Conservation (phyloP, 2,797 vertebrate species). For the Pipistrellus kuhlii region DNA sequence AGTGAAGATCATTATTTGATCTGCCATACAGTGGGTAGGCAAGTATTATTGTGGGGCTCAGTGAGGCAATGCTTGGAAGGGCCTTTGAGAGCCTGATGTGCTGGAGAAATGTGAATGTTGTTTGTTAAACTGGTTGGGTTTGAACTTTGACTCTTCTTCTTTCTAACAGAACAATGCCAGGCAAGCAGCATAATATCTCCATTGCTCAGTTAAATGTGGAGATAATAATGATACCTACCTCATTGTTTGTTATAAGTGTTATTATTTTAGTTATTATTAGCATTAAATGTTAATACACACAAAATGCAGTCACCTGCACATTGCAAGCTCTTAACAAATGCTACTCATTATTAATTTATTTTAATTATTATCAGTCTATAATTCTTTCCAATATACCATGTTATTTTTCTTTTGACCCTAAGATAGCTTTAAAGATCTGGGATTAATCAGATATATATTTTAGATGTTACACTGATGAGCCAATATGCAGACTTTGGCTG, state of each 20-base stretch:
- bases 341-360: slow-evolving; percentile 1
- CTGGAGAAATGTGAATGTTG: not conserved
- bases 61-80: not conserved
- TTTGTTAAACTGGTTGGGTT: not conserved
- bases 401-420: not conserved
- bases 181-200: not conserved
- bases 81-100: not conserved
- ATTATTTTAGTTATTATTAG: not conserved
- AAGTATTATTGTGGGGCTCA: not conserved
- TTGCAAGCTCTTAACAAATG: not conserved
- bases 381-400: not conserved
- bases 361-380: not conserved
- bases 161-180: not conserved
- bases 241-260: not conserved
- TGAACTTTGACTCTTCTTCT: not conserved
- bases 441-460: not conserved
- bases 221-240: not conserved
- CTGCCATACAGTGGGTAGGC: too few species aligned
- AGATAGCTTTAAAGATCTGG: not conserved
- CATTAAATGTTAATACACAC: not conserved
- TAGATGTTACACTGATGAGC: not conserved
- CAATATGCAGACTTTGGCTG: not conserved
- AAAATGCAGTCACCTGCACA: not conserved
- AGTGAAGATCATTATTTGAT: not conserved
- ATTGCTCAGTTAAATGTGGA: not conserved